phyloP scores from a whole-genome alignment of 2,797 vertebrate species.

The Sarcoramphus papa region DNA sequence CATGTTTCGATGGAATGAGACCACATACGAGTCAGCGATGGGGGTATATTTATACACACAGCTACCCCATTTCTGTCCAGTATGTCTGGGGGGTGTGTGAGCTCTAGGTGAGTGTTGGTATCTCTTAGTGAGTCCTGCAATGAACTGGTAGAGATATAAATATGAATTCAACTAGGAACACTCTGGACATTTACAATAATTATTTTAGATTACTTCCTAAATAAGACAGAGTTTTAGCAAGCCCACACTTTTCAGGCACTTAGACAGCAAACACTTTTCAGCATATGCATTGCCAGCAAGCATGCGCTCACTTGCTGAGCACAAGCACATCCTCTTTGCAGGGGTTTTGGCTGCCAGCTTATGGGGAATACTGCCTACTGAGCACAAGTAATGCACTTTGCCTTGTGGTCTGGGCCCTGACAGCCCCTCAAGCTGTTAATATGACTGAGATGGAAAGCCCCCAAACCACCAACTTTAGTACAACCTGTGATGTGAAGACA shows the following conservation, averaged over 20 bases:
- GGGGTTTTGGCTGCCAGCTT: background rate
- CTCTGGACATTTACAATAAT: background rate
- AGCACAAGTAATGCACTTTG: background rate
- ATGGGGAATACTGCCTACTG: background rate
- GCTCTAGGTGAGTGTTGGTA: background rate
- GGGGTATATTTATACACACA: background rate
- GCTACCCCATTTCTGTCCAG: background rate
- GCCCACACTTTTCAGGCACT: background rate
- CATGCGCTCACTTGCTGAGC: background rate
- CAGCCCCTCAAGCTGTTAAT: background rate
- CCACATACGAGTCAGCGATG: rapidly evolving
- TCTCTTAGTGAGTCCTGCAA: background rate
- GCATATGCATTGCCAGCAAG: background rate
- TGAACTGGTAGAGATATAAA: background rate
- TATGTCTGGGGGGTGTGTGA: rapidly evolving
- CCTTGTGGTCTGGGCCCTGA: background rate
- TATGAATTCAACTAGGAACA: background rate
- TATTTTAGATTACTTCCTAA: background rate
- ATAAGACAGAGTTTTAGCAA: background rate
- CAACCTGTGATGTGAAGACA: background rate
- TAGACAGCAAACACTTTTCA: background rate
- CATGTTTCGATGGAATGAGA: background rate
- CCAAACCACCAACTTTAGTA: background rate
- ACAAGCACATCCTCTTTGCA: background rate
- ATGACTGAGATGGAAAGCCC: background rate